Evolutionary conservation across 30 jellyfish, hydroid and myxozoan species (phyloP).

Genomic region (Cassiopea andromeda): DNA sequence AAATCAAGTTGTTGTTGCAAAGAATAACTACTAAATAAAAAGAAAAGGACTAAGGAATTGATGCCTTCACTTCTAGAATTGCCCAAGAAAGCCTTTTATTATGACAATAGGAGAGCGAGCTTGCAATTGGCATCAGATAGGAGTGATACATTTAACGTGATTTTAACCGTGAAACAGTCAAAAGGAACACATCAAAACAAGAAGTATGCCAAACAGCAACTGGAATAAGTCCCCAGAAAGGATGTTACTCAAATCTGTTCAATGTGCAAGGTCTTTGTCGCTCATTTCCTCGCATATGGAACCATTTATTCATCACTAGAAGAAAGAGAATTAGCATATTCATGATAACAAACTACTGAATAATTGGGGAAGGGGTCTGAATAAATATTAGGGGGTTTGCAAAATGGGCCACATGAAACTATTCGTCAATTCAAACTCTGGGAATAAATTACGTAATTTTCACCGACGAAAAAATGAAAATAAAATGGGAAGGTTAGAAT

Average conservation of each 20-base stretch:
- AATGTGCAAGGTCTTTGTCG: conserved; percentile 61
- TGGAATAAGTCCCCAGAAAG: background rate
- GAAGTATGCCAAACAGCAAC: background rate
- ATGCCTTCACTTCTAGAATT: background rate
- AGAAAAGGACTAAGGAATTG: too few relatives aligned
- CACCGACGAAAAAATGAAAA: too few relatives aligned
- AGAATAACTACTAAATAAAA: too few relatives aligned
- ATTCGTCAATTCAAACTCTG: too few relatives aligned
- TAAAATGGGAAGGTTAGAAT: too few relatives aligned
- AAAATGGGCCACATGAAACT: too few relatives aligned
- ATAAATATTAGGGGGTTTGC: too few relatives aligned
- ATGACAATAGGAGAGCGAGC: background rate
- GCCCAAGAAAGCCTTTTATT: background rate
- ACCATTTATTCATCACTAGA: conserved; percentile 96
- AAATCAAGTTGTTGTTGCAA: too few relatives aligned
- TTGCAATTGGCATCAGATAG: background rate
- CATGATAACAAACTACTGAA: too few relatives aligned
- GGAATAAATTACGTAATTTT: too few relatives aligned
- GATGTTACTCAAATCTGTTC: conserved; percentile 26
- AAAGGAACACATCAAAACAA: background rate
- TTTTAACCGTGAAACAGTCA: conserved; percentile 4
- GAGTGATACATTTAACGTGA: background rate
- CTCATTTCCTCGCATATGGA: conserved; percentile 86
- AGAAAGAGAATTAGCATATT: conserved; percentile 4
- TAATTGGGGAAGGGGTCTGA: too few relatives aligned